Evolutionary conservation across 53 echinoderm and acorn worm species (phyloP).

Genomic region (Astropecten irregularis): DNA sequence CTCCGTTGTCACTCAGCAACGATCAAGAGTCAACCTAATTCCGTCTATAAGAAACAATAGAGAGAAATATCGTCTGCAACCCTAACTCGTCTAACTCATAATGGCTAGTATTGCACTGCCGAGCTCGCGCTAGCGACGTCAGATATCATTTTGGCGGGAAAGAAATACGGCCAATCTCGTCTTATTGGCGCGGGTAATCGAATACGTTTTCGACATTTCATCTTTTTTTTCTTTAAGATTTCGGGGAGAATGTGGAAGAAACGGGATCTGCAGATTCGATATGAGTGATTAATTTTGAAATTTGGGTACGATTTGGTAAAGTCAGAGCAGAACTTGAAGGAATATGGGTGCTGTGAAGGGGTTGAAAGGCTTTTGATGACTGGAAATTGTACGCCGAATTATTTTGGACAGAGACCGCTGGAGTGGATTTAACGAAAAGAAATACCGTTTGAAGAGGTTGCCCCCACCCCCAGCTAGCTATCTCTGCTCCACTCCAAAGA

Average conservation of each 20-base stretch:
- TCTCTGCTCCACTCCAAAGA: no score
- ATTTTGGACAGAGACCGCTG: neutral
- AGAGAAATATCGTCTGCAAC: conserved; percentile 35
- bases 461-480: neutral
- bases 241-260: neutral
- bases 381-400: neutral
- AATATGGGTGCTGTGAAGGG: no score
- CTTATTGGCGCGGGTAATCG: neutral
- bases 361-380: no score
- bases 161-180: neutral
- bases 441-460: neutral
- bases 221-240: neutral
- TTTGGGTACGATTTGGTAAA: no score
- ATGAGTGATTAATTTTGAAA: no score
- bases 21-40: conserved; percentile 23
- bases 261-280: neutral
- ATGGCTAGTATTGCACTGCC: neutral
- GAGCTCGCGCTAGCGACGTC: neutral
- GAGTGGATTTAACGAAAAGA: neutral
- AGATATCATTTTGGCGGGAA: conserved; percentile 28
- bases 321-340: no score
- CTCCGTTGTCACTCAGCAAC: conserved; percentile 38
- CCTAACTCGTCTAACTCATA: conserved; percentile 52
- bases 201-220: neutral
- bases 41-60: conserved; percentile 31